Evolutionary conservation across 1,140 invertebrate species (phyloP), one percentile per base, ranked within the genome.

Genomic region (Rhyzopertha dominica): DNA sequence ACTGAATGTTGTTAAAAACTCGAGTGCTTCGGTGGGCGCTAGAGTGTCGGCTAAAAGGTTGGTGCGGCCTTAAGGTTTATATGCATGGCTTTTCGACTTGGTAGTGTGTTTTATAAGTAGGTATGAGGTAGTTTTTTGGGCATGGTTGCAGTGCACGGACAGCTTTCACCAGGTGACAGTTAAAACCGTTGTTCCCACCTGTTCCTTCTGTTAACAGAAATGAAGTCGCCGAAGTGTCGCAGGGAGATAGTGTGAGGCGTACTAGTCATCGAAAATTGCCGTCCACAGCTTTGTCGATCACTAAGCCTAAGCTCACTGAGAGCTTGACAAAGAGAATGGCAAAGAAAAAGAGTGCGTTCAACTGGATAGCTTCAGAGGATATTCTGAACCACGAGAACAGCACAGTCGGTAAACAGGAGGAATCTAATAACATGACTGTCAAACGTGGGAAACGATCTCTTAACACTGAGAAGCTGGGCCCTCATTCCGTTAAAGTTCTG

Each of bases 21-120:
- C 43, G 39, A 47, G 53, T 12, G 49, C 50, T 17, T 53, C 57
- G 26, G 47, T 52, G n/a, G 55, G 47, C 34, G 59, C 50, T 35
- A 56, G 58, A 49, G 54, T 62, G 30, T 43, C 61, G 41, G 53
- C 59, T 29, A 65, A 65, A 59, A 65, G 63, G 63, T 65, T 56
- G 43, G 62, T 64, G 46, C 60, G 48, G 26, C 25, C 39, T 53
- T 56, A n/a, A 41, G 5, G 26, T 24, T 20, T 29, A 23, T 24
- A 10, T 29, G 31, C 30, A 42, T 46, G 20, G 23, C 26, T 53
- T 49, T 24, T 19, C n/a, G 18, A 31, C 22, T 17, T 13, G 24
- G 30, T 43, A 31, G 29, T 43, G 41, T 23, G 28, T 32, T 32
- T 28, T 20, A 22, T 22, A 20, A 18, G 29, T 22, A 19, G 22